Conservation (phyloP, 2,888 invertebrate genomes). For the Drosophila fungiperda region DNA sequence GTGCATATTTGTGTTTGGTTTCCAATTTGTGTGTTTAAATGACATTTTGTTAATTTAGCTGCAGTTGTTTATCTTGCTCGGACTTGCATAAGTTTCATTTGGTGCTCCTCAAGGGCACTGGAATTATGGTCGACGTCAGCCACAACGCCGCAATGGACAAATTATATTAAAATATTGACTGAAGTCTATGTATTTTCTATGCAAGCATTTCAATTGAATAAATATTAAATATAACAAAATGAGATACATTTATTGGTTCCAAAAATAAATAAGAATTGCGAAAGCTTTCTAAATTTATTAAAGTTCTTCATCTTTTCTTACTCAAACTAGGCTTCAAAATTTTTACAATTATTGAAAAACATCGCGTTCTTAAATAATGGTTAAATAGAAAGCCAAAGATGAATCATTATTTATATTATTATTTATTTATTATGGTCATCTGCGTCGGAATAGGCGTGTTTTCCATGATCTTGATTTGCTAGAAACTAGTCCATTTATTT, state of each 20-base stretch:
- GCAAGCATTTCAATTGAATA: background rate
- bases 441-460: background rate
- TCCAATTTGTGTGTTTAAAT: background rate
- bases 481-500: background rate
- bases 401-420: too few relatives aligned
- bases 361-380: background rate
- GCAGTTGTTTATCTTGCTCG: background rate
- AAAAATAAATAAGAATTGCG: background rate
- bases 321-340: background rate
- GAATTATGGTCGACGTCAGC: background rate
- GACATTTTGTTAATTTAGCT: background rate
- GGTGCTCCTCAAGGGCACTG: background rate
- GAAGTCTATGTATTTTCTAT: background rate
- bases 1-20: background rate
- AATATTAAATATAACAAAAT: background rate
- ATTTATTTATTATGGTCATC: background rate
- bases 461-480: background rate
- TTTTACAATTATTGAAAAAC: background rate
- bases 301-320: background rate
- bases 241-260: background rate
- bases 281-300: background rate
- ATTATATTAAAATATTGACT: background rate
- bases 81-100: constrained; percentile 4
- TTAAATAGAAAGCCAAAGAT: background rate
- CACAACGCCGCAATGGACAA: background rate